Evolutionary conservation across 2,113 vertebrate species (phyloP).

Genomic region (human): DNA sequence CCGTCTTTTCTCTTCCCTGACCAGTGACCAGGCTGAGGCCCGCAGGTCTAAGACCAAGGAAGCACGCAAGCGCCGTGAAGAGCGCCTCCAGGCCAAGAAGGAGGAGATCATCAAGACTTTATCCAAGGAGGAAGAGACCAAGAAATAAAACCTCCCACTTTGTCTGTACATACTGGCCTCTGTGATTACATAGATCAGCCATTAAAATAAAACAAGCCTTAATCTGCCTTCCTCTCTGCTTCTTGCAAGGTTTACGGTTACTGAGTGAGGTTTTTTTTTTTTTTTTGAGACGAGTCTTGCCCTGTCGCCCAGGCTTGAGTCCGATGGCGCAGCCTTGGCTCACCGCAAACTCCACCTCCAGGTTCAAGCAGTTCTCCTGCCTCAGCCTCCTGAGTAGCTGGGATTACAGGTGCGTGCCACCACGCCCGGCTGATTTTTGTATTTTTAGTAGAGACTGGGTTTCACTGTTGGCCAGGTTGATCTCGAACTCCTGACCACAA

Average conservation of each 20-base stretch:
- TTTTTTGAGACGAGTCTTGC: no score
- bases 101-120: conserved; percentile 98
- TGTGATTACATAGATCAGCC: not conserved
- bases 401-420: no score
- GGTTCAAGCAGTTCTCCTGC: no score
- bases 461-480: no score
- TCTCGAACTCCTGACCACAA: no score
- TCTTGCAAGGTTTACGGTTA: not conserved
- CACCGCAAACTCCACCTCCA: no score
- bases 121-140: conserved; percentile 97
- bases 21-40: conserved; percentile 97
- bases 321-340: no score
- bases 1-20: not conserved
- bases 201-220: no score
- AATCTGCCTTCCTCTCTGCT: not conserved
- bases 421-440: no score
- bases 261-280: not conserved
- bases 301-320: no score
- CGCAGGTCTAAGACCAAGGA: conserved; percentile 98
- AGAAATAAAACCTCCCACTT: conserved; percentile 86
- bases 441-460: no score
- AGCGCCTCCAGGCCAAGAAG: conserved; percentile 97
- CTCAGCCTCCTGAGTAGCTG: no score
- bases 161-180: not conserved
- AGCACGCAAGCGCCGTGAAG: conserved; percentile 96